Conservation (phyloP, 2,113 vertebrate species). For the Paraplagusia blochii region DNA sequence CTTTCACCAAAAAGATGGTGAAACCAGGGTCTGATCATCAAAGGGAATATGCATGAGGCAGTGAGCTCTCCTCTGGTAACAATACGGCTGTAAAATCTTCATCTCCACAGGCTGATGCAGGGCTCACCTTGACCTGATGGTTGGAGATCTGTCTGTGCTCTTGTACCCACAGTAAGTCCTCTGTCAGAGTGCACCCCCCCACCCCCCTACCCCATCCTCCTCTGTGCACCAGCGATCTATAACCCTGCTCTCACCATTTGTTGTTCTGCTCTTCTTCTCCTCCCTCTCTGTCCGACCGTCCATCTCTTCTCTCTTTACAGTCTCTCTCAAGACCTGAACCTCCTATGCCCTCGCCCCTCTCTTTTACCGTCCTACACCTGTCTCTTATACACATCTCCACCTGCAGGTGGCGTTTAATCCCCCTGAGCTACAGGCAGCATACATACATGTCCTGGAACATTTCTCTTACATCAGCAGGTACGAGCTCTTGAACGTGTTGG, state of each 20-base stretch:
- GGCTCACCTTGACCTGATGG: slow-evolving; percentile 64
- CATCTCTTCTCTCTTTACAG: slow-evolving; percentile 13
- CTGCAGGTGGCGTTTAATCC: too few relatives aligned
- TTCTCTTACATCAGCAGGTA: too few relatives aligned
- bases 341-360: slow-evolving; percentile 8
- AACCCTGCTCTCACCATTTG: slow-evolving; percentile 36
- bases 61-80: slow-evolving; percentile 57
- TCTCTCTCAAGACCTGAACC: slow-evolving; percentile 22
- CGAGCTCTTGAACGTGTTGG: too few relatives aligned
- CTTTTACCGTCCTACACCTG: too few relatives aligned
- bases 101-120: slow-evolving; percentile 63
- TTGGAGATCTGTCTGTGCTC: slow-evolving; percentile 53
- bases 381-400: too few relatives aligned
- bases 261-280: slow-evolving; percentile 38
- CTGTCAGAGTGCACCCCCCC: slow-evolving; percentile 37
- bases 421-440: too few relatives aligned
- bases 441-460: too few relatives aligned
- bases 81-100: slow-evolving; percentile 65
- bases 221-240: slow-evolving; percentile 55
- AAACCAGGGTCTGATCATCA: slow-evolving; percentile 55
- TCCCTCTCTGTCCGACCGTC: slow-evolving; percentile 31
- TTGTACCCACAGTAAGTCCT: slow-evolving; percentile 28
- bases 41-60: slow-evolving; percentile 68
- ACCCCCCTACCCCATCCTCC: slow-evolving; percentile 19
- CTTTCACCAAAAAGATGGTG: slow-evolving; percentile 35